Base-by-base conservation (phyloP, 2,113 vertebrate genomes). In the Camelus dromedarius region DNA sequence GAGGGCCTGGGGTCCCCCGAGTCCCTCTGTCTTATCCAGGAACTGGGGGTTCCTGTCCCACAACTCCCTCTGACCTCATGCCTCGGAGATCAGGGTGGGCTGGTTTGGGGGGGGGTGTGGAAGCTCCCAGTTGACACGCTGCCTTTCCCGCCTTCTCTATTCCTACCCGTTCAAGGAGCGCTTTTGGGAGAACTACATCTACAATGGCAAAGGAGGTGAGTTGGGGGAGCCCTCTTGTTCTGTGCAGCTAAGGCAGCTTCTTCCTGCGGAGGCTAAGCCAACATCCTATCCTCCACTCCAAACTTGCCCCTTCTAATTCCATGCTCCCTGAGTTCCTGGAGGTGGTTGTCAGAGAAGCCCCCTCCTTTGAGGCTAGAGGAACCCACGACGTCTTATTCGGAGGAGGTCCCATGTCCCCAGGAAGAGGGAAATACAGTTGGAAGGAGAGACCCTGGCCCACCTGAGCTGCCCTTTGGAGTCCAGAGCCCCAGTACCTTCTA, bases 171-270 rank as follows among this genome's bases (percentile, higher is more conserved):
- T 97, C 24, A 54, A 98, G 98, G 80, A 98, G 38, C 35, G 1
- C 0, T 98, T 98, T 30, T 98, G 98, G 98, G 96, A 98, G 52
- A 76, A 0, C 2, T 98, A 98, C n/a, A 26, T 8, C 84, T 93
- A 98, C 96, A 98, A 98, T 75, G 98, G 98, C 70, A 98, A 97
- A 91, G 98, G 97, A 80, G 98, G 98, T 98, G 95, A 98, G 98
- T 98, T 18, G 30, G 46, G 28, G 35, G 9, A 5, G 4, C 20
- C 7, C 2, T 35, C 50, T 7, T 0, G 14, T 12, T 48, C 52
- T 28, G 32, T 54, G 56, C 18, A 24, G 79, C 32, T 24, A 18
- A 76, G 79, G 56, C 5, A 67, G 24, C 32, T 38, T 30, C 54
- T 88, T 69, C 5, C 48, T n/a, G 0, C 3, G 52, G 67, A 70